Base-by-base conservation (phyloP, 2,797 vertebrate genomes). In the Aldrovandia affinis region DNA sequence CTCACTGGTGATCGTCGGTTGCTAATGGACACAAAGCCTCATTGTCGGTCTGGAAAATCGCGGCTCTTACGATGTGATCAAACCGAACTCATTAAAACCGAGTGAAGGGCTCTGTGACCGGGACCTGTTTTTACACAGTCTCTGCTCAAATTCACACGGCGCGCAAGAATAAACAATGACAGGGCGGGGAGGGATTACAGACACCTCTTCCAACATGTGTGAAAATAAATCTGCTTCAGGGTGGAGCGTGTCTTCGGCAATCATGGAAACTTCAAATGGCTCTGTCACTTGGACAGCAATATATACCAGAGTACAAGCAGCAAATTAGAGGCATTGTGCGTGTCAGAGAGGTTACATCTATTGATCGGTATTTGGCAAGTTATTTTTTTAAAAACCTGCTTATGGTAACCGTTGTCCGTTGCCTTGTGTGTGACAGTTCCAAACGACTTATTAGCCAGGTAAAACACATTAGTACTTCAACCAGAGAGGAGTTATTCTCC, bases 151-250 rank as follows among this genome's bases (percentile, higher is more conserved):
- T 95, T 95, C 95, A 94, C 92, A 91, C 92, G 91, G 87, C 92
- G 89, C 92, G 93, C 93, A 92, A 95, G 93, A 94, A 92, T 93
- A 94, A 95, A 96, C 94, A 94, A 94, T 93, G 92, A 92, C 93
- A 92, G 92, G 93, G 93, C 15, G 89, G 92, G 93, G 93, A 94
- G 93, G 93, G 92, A 92, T 93, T 92, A 92, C 92, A 94, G 93
- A 94, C 94, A 95, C 94, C 94, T 95, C 93, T 94, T 94, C 93
- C 94, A 91, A 92, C 93, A 94, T 93, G 93, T 96, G 94, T 95
- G 94, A 96, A 95, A 95, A 95, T 94, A 95, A 95, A 96, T 94
- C 91, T 91, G 90, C 90, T 92, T 87, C 80, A 93, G 94, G 95
- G 94, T 90, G 94, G 94, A 94, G 93, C 85, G 92, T 93, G 92